Conservation (phyloP, 2,113 vertebrate genomes). For the Epinephelus lanceolatus region DNA sequence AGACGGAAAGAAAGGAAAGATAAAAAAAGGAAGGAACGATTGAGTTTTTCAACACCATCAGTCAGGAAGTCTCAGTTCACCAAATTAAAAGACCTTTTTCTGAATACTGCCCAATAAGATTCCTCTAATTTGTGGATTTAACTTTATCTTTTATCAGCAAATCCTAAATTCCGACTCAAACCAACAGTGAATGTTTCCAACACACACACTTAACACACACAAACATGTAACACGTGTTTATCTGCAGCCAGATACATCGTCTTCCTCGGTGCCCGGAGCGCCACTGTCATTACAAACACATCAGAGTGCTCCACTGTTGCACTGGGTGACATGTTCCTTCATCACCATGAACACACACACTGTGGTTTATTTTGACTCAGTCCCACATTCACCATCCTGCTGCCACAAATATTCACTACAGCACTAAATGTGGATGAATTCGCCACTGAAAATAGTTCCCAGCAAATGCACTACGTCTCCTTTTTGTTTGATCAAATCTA, state of each 20-base stretch:
- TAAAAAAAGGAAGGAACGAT: conserved; percentile 19
- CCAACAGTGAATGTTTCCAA: no score
- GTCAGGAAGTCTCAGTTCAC: conserved; percentile 2
- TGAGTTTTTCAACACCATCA: conserved; percentile 13
- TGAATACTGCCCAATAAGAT: background rate
- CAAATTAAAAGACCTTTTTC: background rate
- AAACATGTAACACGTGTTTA: background rate
- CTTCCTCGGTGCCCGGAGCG: background rate
- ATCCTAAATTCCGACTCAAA: no score
- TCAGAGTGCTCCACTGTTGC: no score
- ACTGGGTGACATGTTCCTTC: no score
- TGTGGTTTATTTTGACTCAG: no score
- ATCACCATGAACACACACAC: no score
- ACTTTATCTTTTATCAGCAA: background rate
- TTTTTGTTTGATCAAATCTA: background rate
- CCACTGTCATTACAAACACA: background rate
- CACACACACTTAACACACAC: no score
- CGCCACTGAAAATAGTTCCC: background rate
- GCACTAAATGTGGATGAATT: background rate
- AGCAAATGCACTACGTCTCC: no score
- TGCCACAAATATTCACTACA: background rate
- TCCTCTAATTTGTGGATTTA: background rate
- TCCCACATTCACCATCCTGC: no score
- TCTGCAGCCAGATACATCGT: background rate
- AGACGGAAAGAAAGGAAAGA: no score